These are phyloP conservation scores for Stomatorhinus ivindoensis DNA, from an alignment of 2,113 vertebrate genomes.

Conservation along the genomic window DNA sequence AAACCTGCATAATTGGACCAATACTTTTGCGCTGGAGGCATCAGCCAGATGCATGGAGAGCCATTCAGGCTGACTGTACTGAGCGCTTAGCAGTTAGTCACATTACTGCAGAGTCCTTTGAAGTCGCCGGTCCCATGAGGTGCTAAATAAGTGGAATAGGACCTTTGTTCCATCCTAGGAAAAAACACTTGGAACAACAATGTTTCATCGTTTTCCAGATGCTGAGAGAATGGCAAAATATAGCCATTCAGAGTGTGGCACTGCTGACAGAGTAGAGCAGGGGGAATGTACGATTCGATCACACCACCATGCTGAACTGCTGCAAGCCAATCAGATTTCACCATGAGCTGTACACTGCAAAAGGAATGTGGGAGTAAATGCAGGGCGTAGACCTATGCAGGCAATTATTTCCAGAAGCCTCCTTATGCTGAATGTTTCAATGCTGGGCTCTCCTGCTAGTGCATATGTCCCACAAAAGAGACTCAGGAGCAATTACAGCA, in stretches of 20 bases:
- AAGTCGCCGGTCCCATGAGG: background rate
- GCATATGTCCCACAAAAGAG: background rate
- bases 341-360: background rate
- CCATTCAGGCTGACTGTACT: conserved; percentile 47
- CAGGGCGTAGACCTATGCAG: conserved; percentile 28
- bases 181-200: background rate
- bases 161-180: background rate
- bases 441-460: background rate
- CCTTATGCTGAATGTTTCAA: background rate
- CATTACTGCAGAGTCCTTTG: background rate
- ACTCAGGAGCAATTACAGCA: background rate
- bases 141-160: background rate
- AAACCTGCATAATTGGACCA: background rate
- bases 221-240: background rate
- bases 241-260: background rate
- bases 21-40: background rate
- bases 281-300: conserved; percentile 37
- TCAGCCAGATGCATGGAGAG: background rate
- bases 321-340: conserved; percentile 39
- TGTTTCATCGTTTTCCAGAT: conserved; percentile 3
- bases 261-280: background rate
- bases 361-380: conserved; percentile 32
- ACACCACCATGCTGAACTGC: conserved; percentile 35
- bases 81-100: conserved; percentile 4
- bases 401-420: conserved; percentile 51